Evolutionary conservation across 1,140 invertebrate genomes (phyloP).

Genomic region (Psix sp.): DNA sequence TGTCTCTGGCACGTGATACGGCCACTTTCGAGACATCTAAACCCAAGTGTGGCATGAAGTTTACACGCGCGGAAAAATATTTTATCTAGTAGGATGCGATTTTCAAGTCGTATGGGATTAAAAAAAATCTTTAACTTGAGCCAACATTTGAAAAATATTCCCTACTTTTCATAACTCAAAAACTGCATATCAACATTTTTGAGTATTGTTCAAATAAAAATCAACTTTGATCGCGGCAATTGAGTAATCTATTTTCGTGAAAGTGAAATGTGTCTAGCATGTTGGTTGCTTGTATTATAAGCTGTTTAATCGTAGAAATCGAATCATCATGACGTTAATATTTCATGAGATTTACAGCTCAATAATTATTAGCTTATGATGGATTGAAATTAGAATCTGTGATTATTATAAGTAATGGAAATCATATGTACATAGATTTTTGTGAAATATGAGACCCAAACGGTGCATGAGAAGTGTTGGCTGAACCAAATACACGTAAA

Average conservation of each 20-base stretch:
- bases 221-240: no score
- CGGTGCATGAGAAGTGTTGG: constrained; percentile 15
- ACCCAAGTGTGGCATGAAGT: no score
- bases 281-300: not conserved
- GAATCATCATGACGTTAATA: constrained; percentile 20
- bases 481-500: constrained; percentile 8
- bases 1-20: not conserved
- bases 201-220: no score
- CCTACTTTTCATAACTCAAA: no score
- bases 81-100: no score
- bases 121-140: no score
- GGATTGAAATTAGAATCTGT: constrained; percentile 9
- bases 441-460: constrained; percentile 11
- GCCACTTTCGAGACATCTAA: no score
- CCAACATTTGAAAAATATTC: no score
- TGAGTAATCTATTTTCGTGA: not conserved
- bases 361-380: constrained; percentile 30
- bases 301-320: constrained; percentile 6
- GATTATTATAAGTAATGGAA: constrained; percentile 30
- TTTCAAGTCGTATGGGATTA: no score
- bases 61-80: no score
- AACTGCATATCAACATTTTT: no score
- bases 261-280: not conserved
- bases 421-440: constrained; percentile 33
- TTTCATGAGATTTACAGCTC: constrained; percentile 14